These are phyloP conservation scores for Lophius americanus DNA, from an alignment of 2,797 vertebrate species.

Conservation along the genomic window DNA sequence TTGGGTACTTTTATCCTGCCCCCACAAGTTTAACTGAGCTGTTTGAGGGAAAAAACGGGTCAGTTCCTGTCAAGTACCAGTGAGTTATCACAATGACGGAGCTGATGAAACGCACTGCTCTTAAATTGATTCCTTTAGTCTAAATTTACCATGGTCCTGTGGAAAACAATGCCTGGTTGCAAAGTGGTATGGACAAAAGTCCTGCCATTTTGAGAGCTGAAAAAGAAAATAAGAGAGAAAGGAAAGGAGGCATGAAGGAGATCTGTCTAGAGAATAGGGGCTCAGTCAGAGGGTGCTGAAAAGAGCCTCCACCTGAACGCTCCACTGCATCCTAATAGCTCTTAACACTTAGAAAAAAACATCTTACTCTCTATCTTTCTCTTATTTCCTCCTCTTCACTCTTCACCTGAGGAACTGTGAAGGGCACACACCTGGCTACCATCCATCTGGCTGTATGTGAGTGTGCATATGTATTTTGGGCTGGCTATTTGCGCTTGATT, in stretches of 20 bases:
- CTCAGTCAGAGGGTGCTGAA: slow-evolving; percentile 72
- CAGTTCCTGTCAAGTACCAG: slow-evolving; percentile 35
- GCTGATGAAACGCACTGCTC: slow-evolving; percentile 39
- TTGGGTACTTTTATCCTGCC: slow-evolving; percentile 12
- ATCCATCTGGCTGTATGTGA: slow-evolving; percentile 47
- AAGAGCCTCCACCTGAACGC: slow-evolving; percentile 77
- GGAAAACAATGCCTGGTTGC: slow-evolving; percentile 42
- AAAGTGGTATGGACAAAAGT: slow-evolving; percentile 57
- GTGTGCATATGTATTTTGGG: slow-evolving; percentile 25
- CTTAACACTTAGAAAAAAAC: slow-evolving; percentile 34
- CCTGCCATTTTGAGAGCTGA: slow-evolving; percentile 30
- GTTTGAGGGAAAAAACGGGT: slow-evolving; percentile 24
- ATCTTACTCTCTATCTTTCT: slow-evolving; percentile 35
- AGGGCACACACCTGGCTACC: slow-evolving; percentile 66
- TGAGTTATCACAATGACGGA: slow-evolving; percentile 33
- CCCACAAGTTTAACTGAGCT: slow-evolving; percentile 23
- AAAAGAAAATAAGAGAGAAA: slow-evolving; percentile 32
- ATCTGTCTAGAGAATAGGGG: slow-evolving; percentile 61
- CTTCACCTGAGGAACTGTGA: slow-evolving; percentile 68
- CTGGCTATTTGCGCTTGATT: slow-evolving; percentile 49
- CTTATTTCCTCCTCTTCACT: slow-evolving; percentile 43
- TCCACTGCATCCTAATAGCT: slow-evolving; percentile 81
- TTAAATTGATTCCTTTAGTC: slow-evolving; percentile 52
- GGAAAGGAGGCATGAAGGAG: slow-evolving; percentile 42
- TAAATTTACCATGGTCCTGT: slow-evolving; percentile 41